Evolutionary conservation across 64 coral and sea anemone genomes (phyloP), one percentile per base, ranked within the genome.

Genomic region (Montipora cactus): DNA sequence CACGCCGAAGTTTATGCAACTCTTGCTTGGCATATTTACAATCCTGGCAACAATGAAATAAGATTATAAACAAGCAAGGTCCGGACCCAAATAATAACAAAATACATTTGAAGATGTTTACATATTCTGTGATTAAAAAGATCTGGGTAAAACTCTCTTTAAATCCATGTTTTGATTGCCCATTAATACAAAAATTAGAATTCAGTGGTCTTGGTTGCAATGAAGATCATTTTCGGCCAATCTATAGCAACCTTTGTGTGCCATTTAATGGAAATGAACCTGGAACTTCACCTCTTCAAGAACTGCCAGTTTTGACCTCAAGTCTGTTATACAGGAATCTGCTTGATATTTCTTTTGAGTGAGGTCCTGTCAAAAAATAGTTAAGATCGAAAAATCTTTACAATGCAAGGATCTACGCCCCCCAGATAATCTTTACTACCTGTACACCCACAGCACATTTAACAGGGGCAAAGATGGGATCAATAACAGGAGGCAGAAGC

Each of bases 21-120:
- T 95, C 94, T 74, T 92, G 67, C 78, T 95, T 95, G n/a, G 75
- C 46, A 59, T 79, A 91, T 14, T 79, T 81, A 51, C 86, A 92
- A 80, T 91, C 94, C 94, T 95, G 78, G 25, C 20, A 19, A 15
- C 52, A 58, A 52, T 55, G 16, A 91, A 59, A 25, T 4, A 83
- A 25, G 3, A 71, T 67, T 44, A 14, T 57, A 15, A 76, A 77
- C 12, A 45, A 78, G 59, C 14, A 15, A 15, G 13, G 3, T 64
- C 61, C 13, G 52, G 10, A 55, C 37, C 37, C 1, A 55, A 55
- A 55, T 7, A 55, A 5, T 55, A 7, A 4, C 52, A 7, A 10
- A 55, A 55, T 55, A 55, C 10, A 55, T 10, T 10, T 55, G 37
- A 37, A 55, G 52, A 55, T 55, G 10, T 55, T 55, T 5, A 55